Base-by-base conservation (phyloP, 2,113 vertebrate species). In the Myiagra hebetior region DNA sequence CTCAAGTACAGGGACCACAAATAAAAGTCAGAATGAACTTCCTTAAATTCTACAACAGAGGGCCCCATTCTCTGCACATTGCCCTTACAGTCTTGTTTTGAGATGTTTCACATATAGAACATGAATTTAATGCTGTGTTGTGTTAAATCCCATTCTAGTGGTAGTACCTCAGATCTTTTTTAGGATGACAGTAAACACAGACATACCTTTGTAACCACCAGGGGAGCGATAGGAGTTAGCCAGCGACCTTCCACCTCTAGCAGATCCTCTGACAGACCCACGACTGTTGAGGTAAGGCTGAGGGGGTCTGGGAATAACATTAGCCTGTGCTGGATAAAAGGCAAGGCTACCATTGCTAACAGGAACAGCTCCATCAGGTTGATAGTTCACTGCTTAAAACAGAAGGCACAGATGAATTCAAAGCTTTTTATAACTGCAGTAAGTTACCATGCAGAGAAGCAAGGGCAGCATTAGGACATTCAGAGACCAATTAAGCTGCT, bases 181-280 rank as follows among this genome's bases (percentile, higher is more conserved):
- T 8, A 63, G 20, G 44, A 22, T 22, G 11, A 12, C 0, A 63
- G 37, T 22, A 94, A 75, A 88, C 5, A 44, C 35, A 95, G 46
- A 65, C 97, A 91, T 98, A 99, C 98, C 99, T 99, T 98, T 98
- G 93, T 98, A 98, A 42, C 98, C 98, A 91, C 98, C 98, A 91
- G 98, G 97, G 87, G 98, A 98, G 70, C 98, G 98, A 90, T 98
- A 98, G 2, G 97, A 97, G 95, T 98, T 98, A 46, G 95, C 93
- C 91, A 98, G 94, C 14, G 98, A 98, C 92, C 98, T 98, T 94
- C 98, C 98, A 68, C 98, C 98, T 94, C 98, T 98, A 85, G 98
- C 60, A 97, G 98, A 98, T 96, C 99, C 99, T 98, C 99, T 98
- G 57, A 98, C 85, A 87, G 98, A 97, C 78, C 98, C 98, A 92